Evolutionary conservation across 1,140 invertebrate species (phyloP), one percentile per base, ranked within the genome.

Genomic region (Camponotus floridanus): DNA sequence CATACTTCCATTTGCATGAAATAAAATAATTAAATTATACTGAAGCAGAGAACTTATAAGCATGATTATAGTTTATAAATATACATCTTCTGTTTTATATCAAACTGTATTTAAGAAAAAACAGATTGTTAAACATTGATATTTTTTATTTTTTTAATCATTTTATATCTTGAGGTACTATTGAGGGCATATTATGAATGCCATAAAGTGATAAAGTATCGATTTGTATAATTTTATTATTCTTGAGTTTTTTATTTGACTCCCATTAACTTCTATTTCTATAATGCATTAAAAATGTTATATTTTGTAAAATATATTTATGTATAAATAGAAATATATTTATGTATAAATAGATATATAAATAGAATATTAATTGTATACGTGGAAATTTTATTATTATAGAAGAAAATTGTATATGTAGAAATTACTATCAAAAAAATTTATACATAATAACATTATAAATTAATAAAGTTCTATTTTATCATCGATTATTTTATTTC

Each of bases 391-490:
- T n/a, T n/a, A n/a, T n/a, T 18, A 62, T 39, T 39, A 70, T 26
- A 15, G 42, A 3, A 11, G 42, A 45, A 76, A 74, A 26, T 39
- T 84, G 48, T 15, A 45, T 42, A 71, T 48, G n/a, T 78, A 45
- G n/a, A 7, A 51, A 39, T n/a, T 18, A 62, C 26, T 51, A 70
- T 26, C 15, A 51, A 3, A 11, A 51, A 45, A 76, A 74, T 67
- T 68, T 80, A 33, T 74, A 74, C 7, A 86, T 84, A 81, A 81
- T 13, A 36, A 0, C 31, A 33, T 84, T 76, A 15, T 51, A 51
- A 57, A 33, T 55, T 51, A 51, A 48, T 48, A 61, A 80, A 61
- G 26, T 45, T 26, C 18, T 86, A 26, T 68, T 61, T 42, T 85
- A 48, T 78, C 5, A 51, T 67, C 6, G 13, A 59, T 3, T 61